A percentile compares a stretch with the other conserved stretches of the same genome.
These are phyloP conservation scores for Tupaia tana DNA, from an alignment of 2,113 vertebrate species.

Conservation along the genomic window DNA sequence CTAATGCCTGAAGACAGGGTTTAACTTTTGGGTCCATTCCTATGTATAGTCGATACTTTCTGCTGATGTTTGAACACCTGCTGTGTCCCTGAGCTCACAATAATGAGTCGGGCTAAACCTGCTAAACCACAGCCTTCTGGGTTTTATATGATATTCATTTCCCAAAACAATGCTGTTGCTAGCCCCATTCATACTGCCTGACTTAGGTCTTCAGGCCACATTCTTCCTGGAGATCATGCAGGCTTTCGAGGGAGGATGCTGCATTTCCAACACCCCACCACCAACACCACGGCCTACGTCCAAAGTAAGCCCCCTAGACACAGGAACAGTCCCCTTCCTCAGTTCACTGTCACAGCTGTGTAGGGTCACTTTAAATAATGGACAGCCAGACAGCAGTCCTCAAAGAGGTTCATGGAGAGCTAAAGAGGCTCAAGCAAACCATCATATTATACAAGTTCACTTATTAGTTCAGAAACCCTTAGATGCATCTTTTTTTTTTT, in stretches of 20 bases:
- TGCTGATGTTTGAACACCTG: not conserved
- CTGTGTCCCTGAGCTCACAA: not conserved
- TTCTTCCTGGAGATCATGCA: not conserved
- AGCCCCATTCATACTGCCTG: not conserved
- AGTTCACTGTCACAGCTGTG: not conserved
- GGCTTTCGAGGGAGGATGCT: not conserved
- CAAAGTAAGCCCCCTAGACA: not conserved
- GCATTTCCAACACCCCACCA: not conserved
- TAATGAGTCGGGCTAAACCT: not conserved
- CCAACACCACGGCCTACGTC: not conserved
- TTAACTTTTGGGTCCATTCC: not conserved
- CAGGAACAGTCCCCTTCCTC: not conserved
- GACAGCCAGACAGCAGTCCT: not conserved
- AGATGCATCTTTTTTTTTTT: not conserved
- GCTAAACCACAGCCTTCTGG: not conserved
- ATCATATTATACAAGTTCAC: constrained; percentile 19
- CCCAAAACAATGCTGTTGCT: not conserved
- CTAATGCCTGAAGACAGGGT: not conserved
- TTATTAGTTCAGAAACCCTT: constrained; percentile 46
- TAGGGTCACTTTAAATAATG: not conserved
- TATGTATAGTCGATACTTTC: not conserved
- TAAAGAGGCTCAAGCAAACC: not conserved
- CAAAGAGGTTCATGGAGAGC: not conserved
- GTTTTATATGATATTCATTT: not conserved
- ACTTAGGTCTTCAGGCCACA: not conserved